These are phyloP conservation scores for Pongo abelii DNA, from an alignment of 2,113 vertebrate genomes.

Conservation along the genomic window DNA sequence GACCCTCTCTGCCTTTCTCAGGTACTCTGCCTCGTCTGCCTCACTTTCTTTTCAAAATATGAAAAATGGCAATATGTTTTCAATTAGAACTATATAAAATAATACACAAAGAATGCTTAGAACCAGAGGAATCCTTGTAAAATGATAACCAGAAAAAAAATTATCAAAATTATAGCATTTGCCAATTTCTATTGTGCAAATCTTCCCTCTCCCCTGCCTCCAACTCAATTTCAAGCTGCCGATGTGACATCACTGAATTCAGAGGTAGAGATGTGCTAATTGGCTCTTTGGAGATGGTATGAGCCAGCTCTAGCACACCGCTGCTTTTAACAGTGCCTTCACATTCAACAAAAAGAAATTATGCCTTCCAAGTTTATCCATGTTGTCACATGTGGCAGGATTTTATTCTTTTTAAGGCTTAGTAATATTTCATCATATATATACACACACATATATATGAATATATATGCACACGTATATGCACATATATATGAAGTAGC, in stretches of 20 bases:
- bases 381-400: not conserved
- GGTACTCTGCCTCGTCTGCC: not conserved
- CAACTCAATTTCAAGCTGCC: not conserved
- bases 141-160: not conserved
- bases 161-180: not conserved
- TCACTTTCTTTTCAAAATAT: not conserved
- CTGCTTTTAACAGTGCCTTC: not conserved
- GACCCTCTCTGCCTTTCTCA: not conserved
- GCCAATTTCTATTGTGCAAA: not conserved
- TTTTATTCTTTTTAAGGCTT: not conserved
- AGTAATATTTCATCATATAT: not conserved
- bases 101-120: not conserved
- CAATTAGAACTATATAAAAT: not conserved
- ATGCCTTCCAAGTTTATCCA: not conserved
- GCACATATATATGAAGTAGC: too few species aligned
- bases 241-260: not conserved
- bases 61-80: not conserved
- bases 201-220: not conserved
- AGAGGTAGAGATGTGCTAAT: not conserved
- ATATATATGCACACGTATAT: too few species aligned
- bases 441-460: too few species aligned
- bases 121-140: not conserved
- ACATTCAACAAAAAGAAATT: not conserved
- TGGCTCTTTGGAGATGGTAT: not conserved
- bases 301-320: not conserved